Base-by-base conservation (phyloP, 1,140 invertebrate species). In the Elymnias hypermnestra region DNA sequence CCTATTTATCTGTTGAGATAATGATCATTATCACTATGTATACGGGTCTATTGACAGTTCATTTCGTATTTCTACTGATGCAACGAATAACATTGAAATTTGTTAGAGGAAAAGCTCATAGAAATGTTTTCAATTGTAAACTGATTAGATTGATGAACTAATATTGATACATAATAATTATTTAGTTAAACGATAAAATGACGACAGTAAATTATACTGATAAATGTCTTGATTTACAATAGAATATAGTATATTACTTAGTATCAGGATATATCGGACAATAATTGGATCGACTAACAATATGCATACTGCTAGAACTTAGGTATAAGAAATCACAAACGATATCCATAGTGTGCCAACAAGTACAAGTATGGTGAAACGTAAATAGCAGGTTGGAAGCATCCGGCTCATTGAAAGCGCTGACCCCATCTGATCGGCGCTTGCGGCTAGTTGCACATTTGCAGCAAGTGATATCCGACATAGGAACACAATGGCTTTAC, bases 341-440 rank as follows among this genome's bases (percentile, higher is more conserved):
- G 61, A 65, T 63, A 59, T 63, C 67, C 73, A 77, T 81, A 83
- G 71, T 81, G 74, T 77, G 76, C 74, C 79, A 79, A 74, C 78
- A 48, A 68, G 69, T 69, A 76, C 68, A 49, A 62, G 63, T 79
- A 76, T 73, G 72, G 73, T 74, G 77, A 82, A 84, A 78, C 77
- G 71, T 81, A 82, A 82, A 81, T 76, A 78, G 77, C 75, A 75
- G 72, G 81, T 81, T 77, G 65, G 57, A 76, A 68, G 72, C 73
- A 84, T 82, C 81, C 81, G 81, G 68, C 77, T 82, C 75, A 82
- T 81, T 81, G 71, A 84, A 84, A 77, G 71, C 74, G 76, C 72
- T 84, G 81, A 84, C 81, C 78, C 71, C 76, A 83, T 84, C 81
- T 84, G 77, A 84, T 84, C 76, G 68, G 23, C 45, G 66, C 67